Evolutionary conservation across 2,888 invertebrate species (phyloP).

Genomic region (Eupeodes latifasciatus): DNA sequence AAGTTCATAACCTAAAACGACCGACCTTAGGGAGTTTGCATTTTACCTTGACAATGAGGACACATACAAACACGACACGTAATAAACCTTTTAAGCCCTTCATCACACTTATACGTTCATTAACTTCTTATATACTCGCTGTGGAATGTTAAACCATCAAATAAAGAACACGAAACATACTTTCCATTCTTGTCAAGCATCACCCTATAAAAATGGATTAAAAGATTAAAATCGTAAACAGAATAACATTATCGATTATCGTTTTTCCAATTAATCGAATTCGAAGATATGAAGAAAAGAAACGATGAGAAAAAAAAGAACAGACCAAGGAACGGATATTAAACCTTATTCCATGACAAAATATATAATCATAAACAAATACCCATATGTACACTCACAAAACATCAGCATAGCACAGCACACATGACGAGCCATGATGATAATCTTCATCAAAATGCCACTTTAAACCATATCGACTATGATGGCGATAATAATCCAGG

Average conservation of each 20-base stretch:
- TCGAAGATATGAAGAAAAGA: background rate
- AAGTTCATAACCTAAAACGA: no score
- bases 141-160: background rate
- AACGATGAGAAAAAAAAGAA: background rate
- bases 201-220: slow-evolving; percentile 13
- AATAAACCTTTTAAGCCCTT: background rate
- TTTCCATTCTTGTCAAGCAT: background rate
- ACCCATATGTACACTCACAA: slow-evolving; percentile 4
- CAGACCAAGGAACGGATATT: slow-evolving; percentile 15
- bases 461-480: slow-evolving; percentile 15
- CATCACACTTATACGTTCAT: background rate
- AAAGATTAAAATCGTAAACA: slow-evolving; percentile 20
- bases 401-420: background rate
- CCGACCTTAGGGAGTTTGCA: slow-evolving; percentile 48
- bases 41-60: slow-evolving; percentile 48
- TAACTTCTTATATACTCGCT: background rate
- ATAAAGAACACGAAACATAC: slow-evolving; percentile 15
- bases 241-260: background rate
- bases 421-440: background rate
- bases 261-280: background rate
- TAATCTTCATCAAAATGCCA: slow-evolving; percentile 52
- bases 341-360: slow-evolving; percentile 39
- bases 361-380: slow-evolving; percentile 43
- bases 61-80: background rate
- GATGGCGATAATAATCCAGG: slow-evolving; percentile 57